Evolutionary conservation across 2,888 invertebrate genomes (phyloP).

Genomic region (Acanthosepion lycidas): DNA sequence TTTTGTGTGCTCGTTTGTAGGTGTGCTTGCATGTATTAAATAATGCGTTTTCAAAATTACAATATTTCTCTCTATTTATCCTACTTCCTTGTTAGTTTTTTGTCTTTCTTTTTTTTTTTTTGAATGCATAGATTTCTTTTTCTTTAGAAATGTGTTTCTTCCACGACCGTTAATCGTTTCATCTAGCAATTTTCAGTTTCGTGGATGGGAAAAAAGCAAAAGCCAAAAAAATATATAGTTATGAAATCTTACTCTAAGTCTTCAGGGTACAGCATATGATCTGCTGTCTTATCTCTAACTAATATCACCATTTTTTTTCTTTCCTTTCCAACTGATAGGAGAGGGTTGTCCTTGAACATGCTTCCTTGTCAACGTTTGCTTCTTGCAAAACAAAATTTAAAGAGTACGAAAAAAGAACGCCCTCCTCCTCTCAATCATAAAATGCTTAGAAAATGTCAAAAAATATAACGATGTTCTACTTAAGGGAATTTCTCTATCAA

Average conservation of each 20-base stretch:
- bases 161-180: not conserved
- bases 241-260: not conserved
- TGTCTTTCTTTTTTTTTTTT: too few relatives aligned
- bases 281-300: not conserved
- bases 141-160: not conserved
- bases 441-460: not conserved
- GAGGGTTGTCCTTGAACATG: not conserved
- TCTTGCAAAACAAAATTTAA: not conserved
- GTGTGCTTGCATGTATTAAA: not conserved
- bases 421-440: not conserved
- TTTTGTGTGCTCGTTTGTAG: too few relatives aligned
- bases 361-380: not conserved
- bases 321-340: not conserved
- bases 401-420: not conserved
- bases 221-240: not conserved
- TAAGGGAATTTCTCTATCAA: not conserved
- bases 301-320: not conserved
- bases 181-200: conserved; percentile 5
- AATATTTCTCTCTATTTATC: not conserved
- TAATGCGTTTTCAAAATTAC: not conserved
- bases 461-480: not conserved
- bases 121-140: not conserved
- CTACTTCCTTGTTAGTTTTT: too few relatives aligned
- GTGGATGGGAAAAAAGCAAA: not conserved
- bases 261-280: not conserved